phyloP scores from a whole-genome alignment of 2,113 vertebrate genomes.

The Scomber japonicus region DNA sequence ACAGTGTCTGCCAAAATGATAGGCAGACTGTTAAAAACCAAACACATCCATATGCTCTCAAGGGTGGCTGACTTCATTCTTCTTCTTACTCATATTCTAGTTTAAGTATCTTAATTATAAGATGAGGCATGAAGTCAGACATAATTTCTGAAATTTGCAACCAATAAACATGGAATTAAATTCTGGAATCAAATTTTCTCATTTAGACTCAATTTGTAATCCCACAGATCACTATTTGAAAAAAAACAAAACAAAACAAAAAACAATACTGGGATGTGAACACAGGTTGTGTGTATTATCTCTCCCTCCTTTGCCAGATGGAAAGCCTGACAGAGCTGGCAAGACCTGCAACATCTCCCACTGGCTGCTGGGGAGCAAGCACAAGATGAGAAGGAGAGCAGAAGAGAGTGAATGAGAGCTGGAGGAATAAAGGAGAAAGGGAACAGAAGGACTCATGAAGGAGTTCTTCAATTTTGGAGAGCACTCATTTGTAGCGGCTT shows the following conservation, averaged over 20 bases:
- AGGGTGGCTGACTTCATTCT: not conserved
- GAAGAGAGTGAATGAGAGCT: slow-evolving; percentile 47
- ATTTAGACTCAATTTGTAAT: slow-evolving; percentile 17
- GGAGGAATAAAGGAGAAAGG: slow-evolving; percentile 56
- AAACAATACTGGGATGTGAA: slow-evolving; percentile 59
- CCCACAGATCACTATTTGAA: slow-evolving; percentile 33
- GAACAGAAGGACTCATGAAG: slow-evolving; percentile 77
- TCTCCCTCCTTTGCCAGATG: slow-evolving; percentile 63
- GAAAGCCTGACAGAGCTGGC: slow-evolving; percentile 73
- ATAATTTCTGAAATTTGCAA: not conserved
- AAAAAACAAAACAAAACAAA: not conserved
- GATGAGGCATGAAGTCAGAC: not conserved
- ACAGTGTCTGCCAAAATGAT: not conserved
- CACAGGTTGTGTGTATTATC: slow-evolving; percentile 41
- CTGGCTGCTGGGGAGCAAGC: slow-evolving; percentile 58
- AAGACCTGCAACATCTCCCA: slow-evolving; percentile 70
- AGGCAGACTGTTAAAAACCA: not conserved
- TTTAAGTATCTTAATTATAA: not conserved
- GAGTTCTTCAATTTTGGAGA: slow-evolving; percentile 74
- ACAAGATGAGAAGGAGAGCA: slow-evolving; percentile 42
- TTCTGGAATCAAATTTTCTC: not conserved
- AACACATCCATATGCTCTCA: slow-evolving; percentile 8
- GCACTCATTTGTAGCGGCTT: slow-evolving; percentile 67
- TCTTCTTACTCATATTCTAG: not conserved
- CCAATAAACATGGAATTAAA: not conserved